Conservation (phyloP, 2,113 vertebrate genomes). For the Dasyprocta punctata region DNA sequence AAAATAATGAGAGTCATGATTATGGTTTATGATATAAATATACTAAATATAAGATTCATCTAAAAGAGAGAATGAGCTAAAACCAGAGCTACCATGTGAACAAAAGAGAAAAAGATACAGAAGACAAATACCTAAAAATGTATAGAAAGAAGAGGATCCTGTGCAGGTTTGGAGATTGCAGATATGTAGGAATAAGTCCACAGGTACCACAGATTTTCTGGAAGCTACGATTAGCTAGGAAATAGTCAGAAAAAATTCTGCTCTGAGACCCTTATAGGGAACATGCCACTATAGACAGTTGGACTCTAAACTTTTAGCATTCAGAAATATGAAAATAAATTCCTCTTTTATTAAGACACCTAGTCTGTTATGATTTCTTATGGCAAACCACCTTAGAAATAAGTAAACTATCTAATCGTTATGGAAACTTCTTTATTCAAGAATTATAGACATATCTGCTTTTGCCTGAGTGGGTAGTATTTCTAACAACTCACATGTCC, state of each 20-base stretch:
- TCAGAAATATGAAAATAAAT: background rate
- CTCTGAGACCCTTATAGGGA: background rate
- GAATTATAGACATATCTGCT: background rate
- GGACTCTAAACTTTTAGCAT: background rate
- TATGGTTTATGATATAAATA: no score
- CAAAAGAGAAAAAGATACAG: background rate
- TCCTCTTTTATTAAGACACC: background rate
- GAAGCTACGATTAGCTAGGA: background rate
- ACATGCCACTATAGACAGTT: accelerated
- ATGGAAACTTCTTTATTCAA: background rate
- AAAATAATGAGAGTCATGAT: background rate
- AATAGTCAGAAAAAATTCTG: background rate
- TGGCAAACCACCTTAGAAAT: background rate
- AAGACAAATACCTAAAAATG: background rate
- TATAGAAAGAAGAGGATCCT: background rate
- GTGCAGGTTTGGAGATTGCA: background rate
- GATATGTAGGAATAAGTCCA: no score
- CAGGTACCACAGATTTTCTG: background rate
- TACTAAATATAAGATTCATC: no score
- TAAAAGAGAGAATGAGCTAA: background rate
- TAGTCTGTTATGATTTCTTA: background rate
- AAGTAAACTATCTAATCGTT: background rate
- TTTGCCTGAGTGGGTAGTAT: background rate
- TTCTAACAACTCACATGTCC: background rate
- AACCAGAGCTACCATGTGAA: background rate